Percentiles rank a stretch among this genome's conserved stretches.
These are phyloP conservation scores for Mesorhabditis belari DNA, from an alignment of 2,888 invertebrate genomes.

Conservation along the genomic window DNA sequence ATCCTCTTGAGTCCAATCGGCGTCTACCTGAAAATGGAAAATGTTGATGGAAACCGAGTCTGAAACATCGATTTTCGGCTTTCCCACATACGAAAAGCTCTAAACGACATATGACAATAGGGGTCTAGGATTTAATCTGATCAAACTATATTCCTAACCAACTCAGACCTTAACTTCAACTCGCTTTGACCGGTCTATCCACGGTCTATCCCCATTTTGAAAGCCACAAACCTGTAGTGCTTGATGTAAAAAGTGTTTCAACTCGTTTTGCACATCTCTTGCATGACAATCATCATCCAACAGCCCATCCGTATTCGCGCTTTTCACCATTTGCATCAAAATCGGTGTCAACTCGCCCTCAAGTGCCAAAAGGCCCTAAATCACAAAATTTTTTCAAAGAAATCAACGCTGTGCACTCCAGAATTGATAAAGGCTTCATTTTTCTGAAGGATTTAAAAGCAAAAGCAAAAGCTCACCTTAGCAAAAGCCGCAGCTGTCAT, in stretches of 20 bases:
- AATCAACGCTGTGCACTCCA: background rate
- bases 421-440: background rate
- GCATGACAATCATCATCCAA: slow-evolving; percentile 91
- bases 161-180: too few relatives aligned
- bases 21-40: slow-evolving; percentile 32
- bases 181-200: too few relatives aligned
- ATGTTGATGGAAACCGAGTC: too few relatives aligned
- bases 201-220: too few relatives aligned
- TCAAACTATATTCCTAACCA: too few relatives aligned
- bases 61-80: too few relatives aligned
- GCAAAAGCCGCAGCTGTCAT: slow-evolving; percentile 99
- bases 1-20: slow-evolving; percentile 57
- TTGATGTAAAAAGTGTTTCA: slow-evolving; percentile 49
- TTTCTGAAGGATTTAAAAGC: background rate
- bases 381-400: background rate
- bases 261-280: slow-evolving; percentile 46
- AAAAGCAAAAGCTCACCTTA: slow-evolving; percentile 63
- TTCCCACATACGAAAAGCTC: too few relatives aligned
- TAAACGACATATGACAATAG: too few relatives aligned
- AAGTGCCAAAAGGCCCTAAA: slow-evolving; percentile 79
- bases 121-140: too few relatives aligned
- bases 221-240: slow-evolving; percentile 33
- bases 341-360: slow-evolving; percentile 98
- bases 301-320: slow-evolving; percentile 81
- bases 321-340: slow-evolving; percentile 78